Evolutionary conservation across 2,888 invertebrate species (phyloP).

Genomic region (Dendrolimus houi): DNA sequence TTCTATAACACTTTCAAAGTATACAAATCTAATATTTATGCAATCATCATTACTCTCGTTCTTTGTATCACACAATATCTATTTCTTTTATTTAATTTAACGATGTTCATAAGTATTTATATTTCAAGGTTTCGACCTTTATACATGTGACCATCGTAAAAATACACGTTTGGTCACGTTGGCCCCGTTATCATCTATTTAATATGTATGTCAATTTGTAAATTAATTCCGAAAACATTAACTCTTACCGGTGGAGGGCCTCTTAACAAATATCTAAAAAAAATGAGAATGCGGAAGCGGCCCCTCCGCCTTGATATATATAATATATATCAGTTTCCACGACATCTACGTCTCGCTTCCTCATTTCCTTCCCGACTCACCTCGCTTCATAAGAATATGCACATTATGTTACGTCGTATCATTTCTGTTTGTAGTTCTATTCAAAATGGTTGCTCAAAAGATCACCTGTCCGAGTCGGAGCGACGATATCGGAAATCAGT

Average conservation of each 20-base stretch:
- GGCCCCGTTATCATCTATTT: conserved; percentile 1
- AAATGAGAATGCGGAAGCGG: too few relatives aligned
- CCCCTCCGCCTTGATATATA: too few relatives aligned
- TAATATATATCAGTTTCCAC: neutral
- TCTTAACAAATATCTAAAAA: too few relatives aligned
- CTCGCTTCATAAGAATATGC: conserved; percentile 63
- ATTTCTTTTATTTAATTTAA: conserved; percentile 14
- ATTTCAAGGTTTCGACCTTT: conserved; percentile 27
- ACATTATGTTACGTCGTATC: conserved; percentile 75
- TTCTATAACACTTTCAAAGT: conserved; percentile 11
- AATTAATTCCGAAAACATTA: neutral
- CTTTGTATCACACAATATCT: conserved; percentile 14
- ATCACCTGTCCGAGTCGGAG: conserved; percentile 72
- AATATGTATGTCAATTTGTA: neutral
- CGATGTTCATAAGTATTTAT: conserved; percentile 20
- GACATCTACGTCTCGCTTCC: conserved; percentile 5
- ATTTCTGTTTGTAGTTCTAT: conserved; percentile 76
- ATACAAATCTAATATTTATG: conserved; percentile 39
- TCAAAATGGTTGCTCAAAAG: conserved; percentile 75
- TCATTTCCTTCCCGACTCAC: conserved; percentile 17
- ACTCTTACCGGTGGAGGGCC: neutral
- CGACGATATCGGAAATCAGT: conserved; percentile 68
- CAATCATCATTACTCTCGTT: conserved; percentile 35
- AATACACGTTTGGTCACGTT: conserved; percentile 16
- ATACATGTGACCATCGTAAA: conserved; percentile 9